Evolutionary conservation across 2,113 vertebrate genomes (phyloP).

Genomic region (Corydoras maculifer): DNA sequence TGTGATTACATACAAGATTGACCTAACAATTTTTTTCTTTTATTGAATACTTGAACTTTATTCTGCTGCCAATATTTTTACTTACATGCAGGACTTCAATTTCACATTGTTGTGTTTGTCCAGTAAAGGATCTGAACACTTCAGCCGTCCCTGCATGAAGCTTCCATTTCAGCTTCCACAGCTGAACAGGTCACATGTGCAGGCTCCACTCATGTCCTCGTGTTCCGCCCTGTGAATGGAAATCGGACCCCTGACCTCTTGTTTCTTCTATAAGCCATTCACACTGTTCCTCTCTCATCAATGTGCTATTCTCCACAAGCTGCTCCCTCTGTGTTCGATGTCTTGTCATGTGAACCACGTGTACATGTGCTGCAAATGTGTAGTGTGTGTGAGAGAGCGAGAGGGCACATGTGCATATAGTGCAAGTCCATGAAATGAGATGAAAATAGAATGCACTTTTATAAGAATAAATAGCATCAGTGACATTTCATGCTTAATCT

Average conservation of each 20-base stretch:
- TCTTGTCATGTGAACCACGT: conserved; percentile 22
- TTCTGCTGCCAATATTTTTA: too few species aligned
- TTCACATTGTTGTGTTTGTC: too few species aligned
- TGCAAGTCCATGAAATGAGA: background rate
- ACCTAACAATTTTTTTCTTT: too few species aligned
- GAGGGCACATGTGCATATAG: conserved; percentile 3
- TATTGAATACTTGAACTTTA: too few species aligned
- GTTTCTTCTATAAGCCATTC: background rate
- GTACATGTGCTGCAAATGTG: background rate
- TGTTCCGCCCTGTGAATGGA: background rate
- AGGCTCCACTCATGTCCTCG: conserved; percentile 3
- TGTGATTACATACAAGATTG: too few species aligned
- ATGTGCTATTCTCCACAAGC: conserved; percentile 15
- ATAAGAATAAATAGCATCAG: too few species aligned
- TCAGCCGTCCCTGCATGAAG: too few species aligned
- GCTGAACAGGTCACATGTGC: conserved; percentile 1
- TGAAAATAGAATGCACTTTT: too few species aligned
- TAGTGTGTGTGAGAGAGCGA: conserved; percentile 3
- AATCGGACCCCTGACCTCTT: background rate
- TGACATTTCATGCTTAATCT: too few species aligned
- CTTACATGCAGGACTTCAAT: too few species aligned
- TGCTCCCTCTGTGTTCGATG: background rate
- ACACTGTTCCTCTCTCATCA: conserved; percentile 3
- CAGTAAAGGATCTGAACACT: too few species aligned
- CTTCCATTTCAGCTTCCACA: background rate